A percentile compares a stretch with the other conserved stretches of the same genome.
These are phyloP conservation scores for Aythya baeri DNA, from an alignment of 2,113 vertebrate genomes.

Conservation along the genomic window DNA sequence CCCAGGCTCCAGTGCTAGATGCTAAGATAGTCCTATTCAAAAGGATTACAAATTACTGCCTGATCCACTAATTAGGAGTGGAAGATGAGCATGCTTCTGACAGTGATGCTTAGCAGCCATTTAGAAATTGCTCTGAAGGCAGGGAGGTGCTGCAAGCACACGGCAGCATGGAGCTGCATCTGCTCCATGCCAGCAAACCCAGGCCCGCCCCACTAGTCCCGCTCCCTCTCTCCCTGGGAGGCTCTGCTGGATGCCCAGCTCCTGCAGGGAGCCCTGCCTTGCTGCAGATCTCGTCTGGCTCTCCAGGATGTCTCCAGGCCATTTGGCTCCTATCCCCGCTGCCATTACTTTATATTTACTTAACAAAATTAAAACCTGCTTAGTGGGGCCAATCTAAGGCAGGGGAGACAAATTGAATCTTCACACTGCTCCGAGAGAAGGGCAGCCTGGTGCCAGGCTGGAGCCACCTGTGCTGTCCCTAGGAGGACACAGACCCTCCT, in stretches of 20 bases:
- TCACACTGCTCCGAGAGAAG: not conserved
- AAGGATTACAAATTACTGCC: slow-evolving; percentile 70
- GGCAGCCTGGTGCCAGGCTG: not conserved
- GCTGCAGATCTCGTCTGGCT: not conserved
- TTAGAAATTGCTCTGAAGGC: slow-evolving; percentile 53
- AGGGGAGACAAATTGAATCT: slow-evolving; percentile 39
- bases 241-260: not conserved
- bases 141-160: not conserved
- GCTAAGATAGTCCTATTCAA: slow-evolving; percentile 21
- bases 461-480: not conserved
- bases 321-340: not conserved
- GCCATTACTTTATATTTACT: slow-evolving; percentile 51
- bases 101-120: slow-evolving; percentile 63
- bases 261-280: not conserved
- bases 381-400: not conserved
- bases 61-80: slow-evolving; percentile 67
- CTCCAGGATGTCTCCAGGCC: not conserved
- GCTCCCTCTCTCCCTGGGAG: not conserved
- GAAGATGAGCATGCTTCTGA: slow-evolving; percentile 46
- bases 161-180: not conserved
- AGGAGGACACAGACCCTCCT: rapidly evolving
- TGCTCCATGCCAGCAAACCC: not conserved
- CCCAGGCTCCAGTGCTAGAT: slow-evolving; percentile 19
- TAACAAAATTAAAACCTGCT: slow-evolving; percentile 63
- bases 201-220: not conserved